These are phyloP conservation scores for Acleris emargana DNA, from an alignment of 2,888 invertebrate genomes.

Conservation along the genomic window DNA sequence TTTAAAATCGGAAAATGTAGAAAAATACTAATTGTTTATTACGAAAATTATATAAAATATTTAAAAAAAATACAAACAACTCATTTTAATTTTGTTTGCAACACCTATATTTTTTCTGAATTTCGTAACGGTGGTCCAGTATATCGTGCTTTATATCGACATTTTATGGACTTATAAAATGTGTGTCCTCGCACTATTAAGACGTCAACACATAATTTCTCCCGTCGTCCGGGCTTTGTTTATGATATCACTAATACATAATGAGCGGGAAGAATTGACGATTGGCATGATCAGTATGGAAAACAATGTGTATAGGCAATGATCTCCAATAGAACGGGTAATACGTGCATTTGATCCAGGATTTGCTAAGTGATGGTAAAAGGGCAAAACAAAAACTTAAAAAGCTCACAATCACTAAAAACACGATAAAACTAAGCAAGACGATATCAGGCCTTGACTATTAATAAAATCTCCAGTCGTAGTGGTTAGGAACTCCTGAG, in stretches of 20 bases:
- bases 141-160: no score
- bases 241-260: constrained; percentile 19
- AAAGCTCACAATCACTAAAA: constrained; percentile 55
- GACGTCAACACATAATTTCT: no score
- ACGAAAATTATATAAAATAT: no score
- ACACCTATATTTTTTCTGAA: no score
- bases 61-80: no score
- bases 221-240: no score
- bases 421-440: constrained; percentile 12
- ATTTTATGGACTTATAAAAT: no score
- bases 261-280: constrained; percentile 22
- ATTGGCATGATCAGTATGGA: constrained; percentile 21
- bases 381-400: constrained; percentile 58
- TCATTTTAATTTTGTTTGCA: no score
- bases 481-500: neutral
- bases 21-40: no score
- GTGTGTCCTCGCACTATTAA: no score
- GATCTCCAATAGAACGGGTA: constrained; percentile 4
- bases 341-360: constrained; percentile 6
- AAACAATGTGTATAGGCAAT: constrained; percentile 13
- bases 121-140: no score
- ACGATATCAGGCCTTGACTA: neutral
- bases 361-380: constrained; percentile 33
- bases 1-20: no score
- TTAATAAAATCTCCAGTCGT: neutral